Evolutionary conservation across 2,113 vertebrate genomes (phyloP).

Genomic region (Chamaetylas fuelleborni): DNA sequence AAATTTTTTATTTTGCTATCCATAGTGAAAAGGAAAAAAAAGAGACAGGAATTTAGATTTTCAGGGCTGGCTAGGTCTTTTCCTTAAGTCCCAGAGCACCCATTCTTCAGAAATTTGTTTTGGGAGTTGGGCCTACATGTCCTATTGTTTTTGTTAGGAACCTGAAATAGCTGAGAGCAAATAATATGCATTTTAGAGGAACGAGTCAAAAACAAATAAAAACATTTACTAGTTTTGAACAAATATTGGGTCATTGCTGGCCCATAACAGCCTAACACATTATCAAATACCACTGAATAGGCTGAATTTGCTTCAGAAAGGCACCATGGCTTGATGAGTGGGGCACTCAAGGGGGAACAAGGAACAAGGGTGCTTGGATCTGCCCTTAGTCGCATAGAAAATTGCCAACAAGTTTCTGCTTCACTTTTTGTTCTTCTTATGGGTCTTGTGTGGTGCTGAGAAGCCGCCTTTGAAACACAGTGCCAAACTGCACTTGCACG

Average conservation of each 20-base stretch:
- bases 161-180: neutral
- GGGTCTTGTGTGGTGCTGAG: neutral
- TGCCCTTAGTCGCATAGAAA: neutral
- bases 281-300: neutral
- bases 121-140: neutral
- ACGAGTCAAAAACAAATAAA: neutral
- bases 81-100: neutral
- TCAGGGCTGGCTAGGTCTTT: neutral
- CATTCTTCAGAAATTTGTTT: neutral
- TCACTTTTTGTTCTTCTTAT: neutral
- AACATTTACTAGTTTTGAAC: neutral
- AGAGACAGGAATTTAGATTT: neutral
- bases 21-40: neutral
- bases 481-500: neutral
- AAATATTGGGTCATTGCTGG: neutral
- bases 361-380: neutral
- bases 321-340: fast-evolving
- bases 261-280: neutral
- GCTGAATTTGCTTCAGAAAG: neutral
- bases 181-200: neutral
- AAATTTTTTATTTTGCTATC: neutral
- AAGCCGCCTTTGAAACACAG: neutral
- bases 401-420: neutral
- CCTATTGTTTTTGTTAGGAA: neutral
- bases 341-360: neutral